Conservation (phyloP, 2,113 vertebrate genomes). For the Strigops habroptila region DNA sequence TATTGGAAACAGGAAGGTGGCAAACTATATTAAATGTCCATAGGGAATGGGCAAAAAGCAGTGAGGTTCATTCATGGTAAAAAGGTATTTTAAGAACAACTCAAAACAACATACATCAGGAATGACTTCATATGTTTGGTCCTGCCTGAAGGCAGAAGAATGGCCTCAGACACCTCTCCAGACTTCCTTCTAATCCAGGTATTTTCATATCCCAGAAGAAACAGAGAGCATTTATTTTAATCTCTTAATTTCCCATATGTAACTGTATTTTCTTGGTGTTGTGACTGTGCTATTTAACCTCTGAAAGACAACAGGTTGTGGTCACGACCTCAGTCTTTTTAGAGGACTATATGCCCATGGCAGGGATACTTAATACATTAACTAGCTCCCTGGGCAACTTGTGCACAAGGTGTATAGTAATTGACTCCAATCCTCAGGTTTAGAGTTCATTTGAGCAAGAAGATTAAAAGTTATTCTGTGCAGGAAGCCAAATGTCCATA, state of each 20-base stretch:
- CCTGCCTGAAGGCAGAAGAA: neutral
- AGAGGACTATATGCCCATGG: neutral
- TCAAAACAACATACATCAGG: neutral
- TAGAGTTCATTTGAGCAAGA: neutral
- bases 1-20: neutral
- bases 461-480: neutral
- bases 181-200: neutral
- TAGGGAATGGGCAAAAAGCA: neutral
- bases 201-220: neutral
- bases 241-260: neutral
- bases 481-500: neutral
- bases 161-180: neutral
- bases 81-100: neutral
- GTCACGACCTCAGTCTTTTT: neutral
- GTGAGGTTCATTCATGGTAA: neutral
- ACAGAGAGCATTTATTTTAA: neutral
- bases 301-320: neutral
- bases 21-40: neutral
- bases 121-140: neutral
- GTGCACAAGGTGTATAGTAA: neutral
- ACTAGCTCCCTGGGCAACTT: neutral
- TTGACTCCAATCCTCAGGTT: neutral
- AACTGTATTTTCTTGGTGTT: neutral
- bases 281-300: neutral
- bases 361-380: neutral